Percentiles rank a stretch among this genome's conserved stretches.
These are phyloP conservation scores for Vultur gryphus DNA, from an alignment of 2,797 vertebrate genomes.

Conservation along the genomic window DNA sequence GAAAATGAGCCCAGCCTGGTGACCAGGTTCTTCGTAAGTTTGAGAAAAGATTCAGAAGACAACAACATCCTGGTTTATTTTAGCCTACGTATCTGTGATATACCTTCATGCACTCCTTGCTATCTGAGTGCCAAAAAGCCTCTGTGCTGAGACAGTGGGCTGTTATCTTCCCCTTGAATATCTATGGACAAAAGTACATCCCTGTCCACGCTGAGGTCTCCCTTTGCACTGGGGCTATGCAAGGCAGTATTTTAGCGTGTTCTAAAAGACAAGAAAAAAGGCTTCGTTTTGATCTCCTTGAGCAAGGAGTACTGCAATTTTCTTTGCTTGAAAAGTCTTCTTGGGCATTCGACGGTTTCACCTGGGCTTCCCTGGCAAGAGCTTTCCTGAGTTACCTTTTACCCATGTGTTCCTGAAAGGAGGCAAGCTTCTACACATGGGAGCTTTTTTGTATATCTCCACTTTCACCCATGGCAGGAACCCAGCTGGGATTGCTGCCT, in stretches of 20 bases:
- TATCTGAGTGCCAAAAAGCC: background rate
- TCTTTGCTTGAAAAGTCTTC: background rate
- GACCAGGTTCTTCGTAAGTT: background rate
- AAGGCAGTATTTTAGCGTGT: background rate
- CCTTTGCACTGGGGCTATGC: background rate
- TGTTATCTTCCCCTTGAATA: background rate
- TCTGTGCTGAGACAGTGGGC: background rate
- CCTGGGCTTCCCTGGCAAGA: background rate
- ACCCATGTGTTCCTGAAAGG: background rate
- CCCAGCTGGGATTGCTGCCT: background rate
- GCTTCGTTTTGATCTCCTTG: fast-evolving
- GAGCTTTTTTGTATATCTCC: background rate
- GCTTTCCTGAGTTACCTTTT: background rate
- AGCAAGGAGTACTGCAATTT: background rate
- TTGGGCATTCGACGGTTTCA: background rate
- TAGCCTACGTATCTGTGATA: background rate
- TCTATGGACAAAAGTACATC: background rate
- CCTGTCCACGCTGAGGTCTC: background rate
- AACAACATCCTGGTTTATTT: background rate
- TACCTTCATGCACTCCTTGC: background rate
- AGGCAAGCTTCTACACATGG: background rate
- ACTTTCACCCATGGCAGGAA: background rate
- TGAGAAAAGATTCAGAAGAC: background rate
- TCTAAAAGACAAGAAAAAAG: background rate
- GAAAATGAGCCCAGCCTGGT: background rate